These are phyloP conservation scores for Physella acuta DNA, from an alignment of 1,140 invertebrate species.

Conservation along the genomic window DNA sequence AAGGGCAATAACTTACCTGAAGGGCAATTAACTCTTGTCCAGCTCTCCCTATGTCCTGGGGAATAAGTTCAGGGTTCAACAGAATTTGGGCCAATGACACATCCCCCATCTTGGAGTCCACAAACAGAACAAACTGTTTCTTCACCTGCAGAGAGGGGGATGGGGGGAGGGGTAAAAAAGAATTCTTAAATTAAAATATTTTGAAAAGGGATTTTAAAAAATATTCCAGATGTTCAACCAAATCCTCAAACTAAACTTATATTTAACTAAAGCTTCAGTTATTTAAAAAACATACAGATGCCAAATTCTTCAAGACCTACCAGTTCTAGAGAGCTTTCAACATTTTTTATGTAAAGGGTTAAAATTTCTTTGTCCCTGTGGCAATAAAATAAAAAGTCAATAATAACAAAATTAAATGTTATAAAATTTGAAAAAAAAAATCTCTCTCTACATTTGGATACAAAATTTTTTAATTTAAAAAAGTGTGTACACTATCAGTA, in stretches of 20 bases:
- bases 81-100: slow-evolving; percentile 39
- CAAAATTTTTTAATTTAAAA: too few species aligned
- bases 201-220: neutral
- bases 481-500: too few species aligned
- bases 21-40: slow-evolving; percentile 51
- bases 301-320: too few species aligned
- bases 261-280: too few species aligned
- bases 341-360: slow-evolving; percentile 45
- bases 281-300: too few species aligned
- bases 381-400: slow-evolving; percentile 22
- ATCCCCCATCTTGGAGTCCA: slow-evolving; percentile 7
- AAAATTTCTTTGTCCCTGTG: slow-evolving; percentile 52
- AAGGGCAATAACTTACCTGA: slow-evolving; percentile 34
- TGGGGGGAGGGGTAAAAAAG: neutral
- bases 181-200: neutral
- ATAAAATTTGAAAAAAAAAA: too few species aligned
- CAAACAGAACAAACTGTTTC: slow-evolving; percentile 33
- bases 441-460: too few species aligned
- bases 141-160: slow-evolving; percentile 33
- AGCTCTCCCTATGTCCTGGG: slow-evolving; percentile 48
- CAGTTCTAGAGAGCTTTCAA: slow-evolving; percentile 44
- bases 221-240: too few species aligned
- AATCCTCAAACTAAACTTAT: too few species aligned
- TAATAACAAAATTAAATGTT: too few species aligned
- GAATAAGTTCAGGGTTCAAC: slow-evolving; percentile 50